phyloP scores from a whole-genome alignment of 2,888 invertebrate species.

The Tyria jacobaeae region DNA sequence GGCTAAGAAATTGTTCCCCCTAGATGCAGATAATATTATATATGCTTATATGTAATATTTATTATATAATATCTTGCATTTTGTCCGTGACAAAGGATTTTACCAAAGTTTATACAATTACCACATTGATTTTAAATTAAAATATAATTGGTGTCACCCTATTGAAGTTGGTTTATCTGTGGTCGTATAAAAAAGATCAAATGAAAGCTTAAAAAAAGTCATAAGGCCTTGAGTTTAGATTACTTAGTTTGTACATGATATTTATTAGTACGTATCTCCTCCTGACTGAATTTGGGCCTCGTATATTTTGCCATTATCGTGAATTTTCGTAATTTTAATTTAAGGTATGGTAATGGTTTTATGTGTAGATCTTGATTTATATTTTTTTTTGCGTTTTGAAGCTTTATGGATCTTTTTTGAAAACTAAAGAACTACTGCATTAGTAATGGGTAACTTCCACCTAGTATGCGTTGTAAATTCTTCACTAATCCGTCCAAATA shows the following conservation, averaged over 20 bases:
- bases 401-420: too few species aligned
- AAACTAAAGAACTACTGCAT: too few species aligned
- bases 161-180: constrained; percentile 20
- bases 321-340: constrained; percentile 26
- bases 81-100: background rate
- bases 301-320: constrained; percentile 43
- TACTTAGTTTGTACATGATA: constrained; percentile 30
- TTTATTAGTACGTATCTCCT: constrained; percentile 39
- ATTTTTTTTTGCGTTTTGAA: too few species aligned
- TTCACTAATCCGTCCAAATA: background rate
- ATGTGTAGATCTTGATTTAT: background rate
- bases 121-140: constrained; percentile 25
- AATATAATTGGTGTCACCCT: constrained; percentile 15
- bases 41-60: too few species aligned
- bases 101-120: constrained; percentile 16
- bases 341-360: constrained; percentile 18
- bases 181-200: constrained; percentile 18
- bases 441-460: background rate
- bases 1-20: too few species aligned
- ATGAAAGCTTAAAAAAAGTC: background rate
- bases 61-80: too few species aligned
- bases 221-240: constrained; percentile 28
- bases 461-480: background rate
- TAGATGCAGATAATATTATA: too few species aligned
- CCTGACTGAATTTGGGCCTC: constrained; percentile 21